These are phyloP conservation scores for Lysiphlebus fabarum DNA, from an alignment of 1,140 invertebrate genomes.

Conservation along the genomic window DNA sequence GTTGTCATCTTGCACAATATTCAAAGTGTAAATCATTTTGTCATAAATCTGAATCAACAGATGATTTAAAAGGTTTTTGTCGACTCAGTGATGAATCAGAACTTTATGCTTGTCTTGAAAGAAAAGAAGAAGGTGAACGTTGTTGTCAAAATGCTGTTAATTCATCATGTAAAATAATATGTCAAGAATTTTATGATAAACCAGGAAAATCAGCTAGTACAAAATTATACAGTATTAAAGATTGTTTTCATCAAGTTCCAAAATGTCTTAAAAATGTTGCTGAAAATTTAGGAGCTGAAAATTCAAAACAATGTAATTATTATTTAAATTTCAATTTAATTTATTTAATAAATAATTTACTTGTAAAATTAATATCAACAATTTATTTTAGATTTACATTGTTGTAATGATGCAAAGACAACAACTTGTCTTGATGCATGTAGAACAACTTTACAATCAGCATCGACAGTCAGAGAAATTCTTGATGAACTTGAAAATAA, in stretches of 20 bases:
- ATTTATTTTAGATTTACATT: constrained; percentile 85
- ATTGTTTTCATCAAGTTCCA: constrained; percentile 65
- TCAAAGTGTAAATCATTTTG: constrained; percentile 66
- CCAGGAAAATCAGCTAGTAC: constrained; percentile 55
- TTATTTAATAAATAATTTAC: too few species aligned
- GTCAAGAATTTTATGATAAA: constrained; percentile 66
- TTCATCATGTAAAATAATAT: constrained; percentile 62
- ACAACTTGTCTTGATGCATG: constrained; percentile 69
- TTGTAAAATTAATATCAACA: too few species aligned
- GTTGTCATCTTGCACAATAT: constrained; percentile 65
- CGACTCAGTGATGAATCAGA: constrained; percentile 75
- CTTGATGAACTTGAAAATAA: constrained; percentile 66
- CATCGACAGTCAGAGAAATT: constrained; percentile 65
- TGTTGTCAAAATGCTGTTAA: constrained; percentile 67
- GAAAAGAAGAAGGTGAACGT: constrained; percentile 69
- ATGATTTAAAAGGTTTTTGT: constrained; percentile 60
- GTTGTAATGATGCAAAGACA: constrained; percentile 72
- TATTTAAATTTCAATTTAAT: too few species aligned
- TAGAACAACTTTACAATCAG: constrained; percentile 60
- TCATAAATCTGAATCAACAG: constrained; percentile 58
- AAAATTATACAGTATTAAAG: constrained; percentile 65
- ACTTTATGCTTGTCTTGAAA: constrained; percentile 73
- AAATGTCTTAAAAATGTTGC: constrained; percentile 70
- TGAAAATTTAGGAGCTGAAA: constrained; percentile 63
- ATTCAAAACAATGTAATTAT: constrained; percentile 67